Percentiles rank a stretch among this genome's conserved stretches.
These are phyloP conservation scores for Mystacornis crossleyi DNA, from an alignment of 2,113 vertebrate species.

Conservation along the genomic window DNA sequence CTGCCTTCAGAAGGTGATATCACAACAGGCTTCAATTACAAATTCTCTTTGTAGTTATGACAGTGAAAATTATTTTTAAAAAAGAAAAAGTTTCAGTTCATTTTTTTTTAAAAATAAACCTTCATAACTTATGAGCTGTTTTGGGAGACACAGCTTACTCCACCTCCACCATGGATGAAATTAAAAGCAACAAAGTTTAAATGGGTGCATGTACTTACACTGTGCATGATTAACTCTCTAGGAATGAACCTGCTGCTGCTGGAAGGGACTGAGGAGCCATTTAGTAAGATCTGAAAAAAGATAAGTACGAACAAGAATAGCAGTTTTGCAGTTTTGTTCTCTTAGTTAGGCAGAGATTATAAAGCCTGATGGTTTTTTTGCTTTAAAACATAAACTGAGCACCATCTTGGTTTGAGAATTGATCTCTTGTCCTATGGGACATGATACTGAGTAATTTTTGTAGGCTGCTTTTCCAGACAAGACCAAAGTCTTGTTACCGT, in stretches of 20 bases:
- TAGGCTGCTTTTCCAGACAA: not conserved
- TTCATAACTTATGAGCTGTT: not conserved
- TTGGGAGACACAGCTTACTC: not conserved
- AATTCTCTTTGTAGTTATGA: not conserved
- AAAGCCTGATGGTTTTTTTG: not conserved
- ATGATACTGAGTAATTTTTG: not conserved
- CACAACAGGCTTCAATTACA: not conserved
- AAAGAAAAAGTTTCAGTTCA: not conserved
- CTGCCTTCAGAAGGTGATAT: not conserved
- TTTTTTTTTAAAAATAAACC: not conserved
- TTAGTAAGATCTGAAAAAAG: not conserved
- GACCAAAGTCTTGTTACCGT: not conserved
- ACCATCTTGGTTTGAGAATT: not conserved
- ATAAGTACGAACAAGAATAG: accelerated
- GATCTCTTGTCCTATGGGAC: not conserved
- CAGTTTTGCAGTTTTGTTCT: not conserved
- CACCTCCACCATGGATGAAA: not conserved
- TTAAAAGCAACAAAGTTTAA: not conserved
- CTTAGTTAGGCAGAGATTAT: not conserved
- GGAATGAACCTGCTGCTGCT: not conserved
- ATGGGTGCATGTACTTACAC: not conserved
- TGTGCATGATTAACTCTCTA: not conserved
- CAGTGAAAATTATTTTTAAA: not conserved
- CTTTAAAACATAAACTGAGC: accelerated
- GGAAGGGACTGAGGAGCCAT: not conserved